Base-by-base conservation (phyloP, 2,888 invertebrate species). In the Habrosyne pyritoides region DNA sequence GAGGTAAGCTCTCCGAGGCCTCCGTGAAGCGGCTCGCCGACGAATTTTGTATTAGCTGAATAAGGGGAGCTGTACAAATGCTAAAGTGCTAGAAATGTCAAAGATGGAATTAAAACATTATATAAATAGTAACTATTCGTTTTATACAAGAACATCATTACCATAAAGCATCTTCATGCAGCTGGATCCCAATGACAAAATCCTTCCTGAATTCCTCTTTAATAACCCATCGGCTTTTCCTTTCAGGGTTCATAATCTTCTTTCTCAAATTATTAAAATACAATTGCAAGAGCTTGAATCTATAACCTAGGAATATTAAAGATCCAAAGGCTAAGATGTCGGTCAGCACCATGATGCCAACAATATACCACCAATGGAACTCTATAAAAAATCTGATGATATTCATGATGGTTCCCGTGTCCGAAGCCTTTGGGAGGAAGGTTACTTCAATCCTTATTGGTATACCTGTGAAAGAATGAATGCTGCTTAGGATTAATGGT, bases 151-250 rank as follows among this genome's bases (percentile, higher is more conserved):
- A 48, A 49, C 10, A 48, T 28, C 71, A 61, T 56, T 69, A 87
- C 88, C 84, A 82, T 33, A 87, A 68, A 24, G 81, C 77, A 54
- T 87, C 74, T 21, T 79, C 76, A 58, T 87, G 87, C 49, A 86
- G 63, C 49, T 74, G 73, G 2, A 87, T 79, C 0, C 85, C 88
- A 14, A 64, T 57, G 7, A 83, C 63, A 52, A 88, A 82, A 53
- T 73, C 73, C 7, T 72, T 63, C 48, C 62, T 70, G 60, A 75
- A 83, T 12, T 77, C 75, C 0, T 78, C 59, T 8, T 67, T 65
- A 14, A 75, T 36, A 2, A 64, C 69, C 0, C 33, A 36, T 10
- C 21, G 53, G n/a, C 54, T 63, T 52, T 71, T 73, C 2, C 18
- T 62, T 24, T 60, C 57, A 4, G 42, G 24, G 21, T 69, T 60